Percentiles rank a stretch among this genome's conserved stretches.
These are phyloP conservation scores for Camelus dromedarius DNA, from an alignment of 2,113 vertebrate genomes.

Conservation along the genomic window DNA sequence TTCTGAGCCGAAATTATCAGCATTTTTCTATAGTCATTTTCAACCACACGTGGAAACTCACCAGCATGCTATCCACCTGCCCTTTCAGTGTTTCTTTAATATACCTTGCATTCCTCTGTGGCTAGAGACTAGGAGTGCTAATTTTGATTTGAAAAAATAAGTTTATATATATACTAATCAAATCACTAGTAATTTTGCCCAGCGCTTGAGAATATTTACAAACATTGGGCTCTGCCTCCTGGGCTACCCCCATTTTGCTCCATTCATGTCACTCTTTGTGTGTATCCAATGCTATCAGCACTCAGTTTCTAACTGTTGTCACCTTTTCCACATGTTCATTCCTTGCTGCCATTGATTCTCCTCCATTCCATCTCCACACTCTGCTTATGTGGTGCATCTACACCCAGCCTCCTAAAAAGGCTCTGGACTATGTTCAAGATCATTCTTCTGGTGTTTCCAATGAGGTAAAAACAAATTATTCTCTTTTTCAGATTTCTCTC, in stretches of 20 bases:
- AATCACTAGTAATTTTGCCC: constrained; percentile 73
- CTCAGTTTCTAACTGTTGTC: constrained; percentile 93
- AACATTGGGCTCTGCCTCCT: constrained; percentile 71
- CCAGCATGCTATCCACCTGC: constrained; percentile 40
- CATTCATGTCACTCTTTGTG: constrained; percentile 79
- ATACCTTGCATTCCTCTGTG: constrained; percentile 30
- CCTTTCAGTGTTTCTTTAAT: constrained; percentile 54
- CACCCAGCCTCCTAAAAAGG: constrained; percentile 99
- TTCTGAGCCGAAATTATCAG: constrained; percentile 25
- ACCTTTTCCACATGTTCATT: constrained; percentile 94
- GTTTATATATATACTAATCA: constrained; percentile 56
- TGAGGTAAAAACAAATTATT: constrained; percentile 94
- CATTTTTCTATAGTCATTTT: constrained; percentile 26
- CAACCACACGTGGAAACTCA: constrained; percentile 51
- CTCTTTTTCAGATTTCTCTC: constrained; percentile 82
- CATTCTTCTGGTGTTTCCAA: constrained; percentile 93
- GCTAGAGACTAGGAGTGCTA: constrained; percentile 64
- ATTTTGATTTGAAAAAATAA: constrained; percentile 36
- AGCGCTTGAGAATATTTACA: constrained; percentile 55
- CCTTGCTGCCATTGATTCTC: constrained; percentile 95
- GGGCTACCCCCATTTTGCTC: constrained; percentile 72
- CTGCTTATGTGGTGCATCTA: constrained; percentile 90
- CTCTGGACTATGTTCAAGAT: constrained; percentile 99
- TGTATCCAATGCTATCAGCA: constrained; percentile 81
- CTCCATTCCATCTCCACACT: constrained; percentile 94